Evolutionary conservation across 1,140 invertebrate genomes (phyloP).

Genomic region (Neodiprion pinetum): DNA sequence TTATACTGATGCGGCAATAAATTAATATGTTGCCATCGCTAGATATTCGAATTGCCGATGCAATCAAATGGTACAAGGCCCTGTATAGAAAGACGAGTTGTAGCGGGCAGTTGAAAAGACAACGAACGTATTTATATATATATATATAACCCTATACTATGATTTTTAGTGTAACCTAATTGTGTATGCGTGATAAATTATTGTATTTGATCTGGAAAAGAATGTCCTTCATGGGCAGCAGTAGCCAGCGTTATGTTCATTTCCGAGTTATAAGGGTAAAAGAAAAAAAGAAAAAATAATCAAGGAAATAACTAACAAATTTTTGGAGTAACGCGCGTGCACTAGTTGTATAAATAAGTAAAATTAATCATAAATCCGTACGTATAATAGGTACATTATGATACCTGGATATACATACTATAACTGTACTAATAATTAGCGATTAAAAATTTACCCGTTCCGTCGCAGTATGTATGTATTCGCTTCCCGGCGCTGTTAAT

Average conservation of each 20-base stretch:
- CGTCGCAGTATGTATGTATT: neutral
- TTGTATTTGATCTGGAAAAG: neutral
- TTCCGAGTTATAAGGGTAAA: neutral
- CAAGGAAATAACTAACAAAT: too few relatives aligned
- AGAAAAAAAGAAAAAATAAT: neutral
- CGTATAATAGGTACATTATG: neutral
- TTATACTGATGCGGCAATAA: neutral
- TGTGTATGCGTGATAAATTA: neutral
- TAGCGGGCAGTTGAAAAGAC: conserved; percentile 28
- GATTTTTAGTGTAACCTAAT: neutral
- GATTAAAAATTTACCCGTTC: conserved; percentile 2
- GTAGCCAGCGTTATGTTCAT: neutral
- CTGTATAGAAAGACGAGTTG: neutral
- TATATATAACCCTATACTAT: neutral
- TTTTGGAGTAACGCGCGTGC: neutral
- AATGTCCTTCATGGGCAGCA: neutral
- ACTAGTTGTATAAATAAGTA: neutral
- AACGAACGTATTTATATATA: conserved; percentile 34
- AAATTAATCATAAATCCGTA: neutral
- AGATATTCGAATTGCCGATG: conserved; percentile 53
- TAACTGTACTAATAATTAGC: neutral
- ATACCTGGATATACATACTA: neutral
- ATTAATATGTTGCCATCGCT: conserved; percentile 24
- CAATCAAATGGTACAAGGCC: conserved; percentile 47
- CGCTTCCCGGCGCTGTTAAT: neutral